These are phyloP conservation scores for Ectemnius cavifrons DNA, from an alignment of 2,888 invertebrate species.

Conservation along the genomic window DNA sequence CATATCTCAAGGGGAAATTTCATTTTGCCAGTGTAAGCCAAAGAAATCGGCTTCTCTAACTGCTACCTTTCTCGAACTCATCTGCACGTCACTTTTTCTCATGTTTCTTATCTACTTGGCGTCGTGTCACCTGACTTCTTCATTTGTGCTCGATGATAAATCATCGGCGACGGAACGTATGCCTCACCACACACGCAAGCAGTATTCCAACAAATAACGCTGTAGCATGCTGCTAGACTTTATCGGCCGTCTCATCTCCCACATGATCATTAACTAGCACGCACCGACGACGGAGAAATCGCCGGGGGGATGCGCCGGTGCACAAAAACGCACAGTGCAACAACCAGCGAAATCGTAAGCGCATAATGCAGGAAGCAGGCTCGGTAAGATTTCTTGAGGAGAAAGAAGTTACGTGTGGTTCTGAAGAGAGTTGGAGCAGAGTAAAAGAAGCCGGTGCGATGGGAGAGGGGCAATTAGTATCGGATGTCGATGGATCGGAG, in stretches of 20 bases:
- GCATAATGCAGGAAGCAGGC: too few relatives aligned
- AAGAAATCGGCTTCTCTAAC: neutral
- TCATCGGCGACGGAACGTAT: constrained; percentile 43
- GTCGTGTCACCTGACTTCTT: constrained; percentile 53
- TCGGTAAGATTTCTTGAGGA: too few relatives aligned
- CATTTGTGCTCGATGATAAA: constrained; percentile 50
- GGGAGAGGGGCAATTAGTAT: constrained; percentile 72
- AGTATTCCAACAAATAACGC: constrained; percentile 47
- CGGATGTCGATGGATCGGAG: constrained; percentile 70
- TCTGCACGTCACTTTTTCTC: neutral
- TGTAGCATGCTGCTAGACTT: constrained; percentile 44
- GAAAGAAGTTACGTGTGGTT: too few relatives aligned
- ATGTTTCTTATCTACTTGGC: constrained; percentile 16
- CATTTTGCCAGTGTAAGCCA: too few relatives aligned
- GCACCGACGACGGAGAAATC: constrained; percentile 27
- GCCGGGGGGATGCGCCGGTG: constrained; percentile 20
- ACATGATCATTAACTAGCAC: constrained; percentile 43
- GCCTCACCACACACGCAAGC: constrained; percentile 45
- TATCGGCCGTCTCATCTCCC: constrained; percentile 47
- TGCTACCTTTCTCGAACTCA: constrained; percentile 14
- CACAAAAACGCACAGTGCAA: constrained; percentile 14
- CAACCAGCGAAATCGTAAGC: neutral
- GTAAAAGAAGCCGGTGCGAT: constrained; percentile 55
- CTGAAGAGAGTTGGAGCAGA: constrained; percentile 29
- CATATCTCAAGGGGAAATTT: neutral